Base-by-base conservation (phyloP, 2,888 invertebrate species). In the Hyppa rectilinea region DNA sequence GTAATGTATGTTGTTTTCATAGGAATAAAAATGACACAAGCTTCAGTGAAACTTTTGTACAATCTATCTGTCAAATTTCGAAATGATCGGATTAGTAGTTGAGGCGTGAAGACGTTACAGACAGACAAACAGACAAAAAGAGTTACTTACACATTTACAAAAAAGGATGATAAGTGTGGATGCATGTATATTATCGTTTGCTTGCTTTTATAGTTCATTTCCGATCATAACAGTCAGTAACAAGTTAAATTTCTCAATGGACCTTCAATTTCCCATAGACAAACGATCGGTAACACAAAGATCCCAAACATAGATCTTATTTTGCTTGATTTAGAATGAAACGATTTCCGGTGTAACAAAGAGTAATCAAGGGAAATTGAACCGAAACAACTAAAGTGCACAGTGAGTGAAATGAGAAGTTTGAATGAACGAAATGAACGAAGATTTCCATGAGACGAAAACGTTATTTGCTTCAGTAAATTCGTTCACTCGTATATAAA, bases 311-410 rank as follows among this genome's bases (percentile, higher is more conserved):
- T 40, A 45, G 47, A 62, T 61, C 56, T 60, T 20, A 75, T 62
- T 64, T 43, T 38, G 23, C 49, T 69, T 58, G 53, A 59, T 69
- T 69, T 58, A 31, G 14, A 68, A 58, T 52, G 64, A 68, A 76
- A 70, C 43, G 45, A 59, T 81, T 59, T 76, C 62, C 53, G 36
- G 26, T 55, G 47, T 20, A 47, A 31, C 70, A 65, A 70, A 67
- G 62, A 17, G 58, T 63, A 47, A 66, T 65, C 64, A 70, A 50
- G 23, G 65, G 47, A 81, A 70, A 59, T 68, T 47, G n/a, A 58
- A 58, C 17, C 29, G 38, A 63, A 63, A 70, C 36, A 77, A 31
- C 43, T 53, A 20, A 49, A 62, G 49, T 53, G 60, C 61, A 65
- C 43, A 12, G 10, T 10, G 23, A 74, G 17, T 60, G 6, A 60